Percentiles rank a stretch among this genome's conserved stretches.
Conservation (phyloP, 2,797 vertebrate species). For the Alfaro cultratus region DNA sequence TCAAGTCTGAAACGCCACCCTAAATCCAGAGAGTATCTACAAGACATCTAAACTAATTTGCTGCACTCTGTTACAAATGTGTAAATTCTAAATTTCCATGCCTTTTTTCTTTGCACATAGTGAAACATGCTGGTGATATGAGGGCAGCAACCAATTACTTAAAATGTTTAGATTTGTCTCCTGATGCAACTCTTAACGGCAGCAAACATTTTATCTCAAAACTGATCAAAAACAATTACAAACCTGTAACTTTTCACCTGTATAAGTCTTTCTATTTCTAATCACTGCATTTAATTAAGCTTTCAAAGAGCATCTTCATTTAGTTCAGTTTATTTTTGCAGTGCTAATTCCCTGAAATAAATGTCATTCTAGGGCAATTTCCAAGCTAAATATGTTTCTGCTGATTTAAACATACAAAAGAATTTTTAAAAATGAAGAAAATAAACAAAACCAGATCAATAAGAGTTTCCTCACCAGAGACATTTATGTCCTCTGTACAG, state of each 20-base stretch:
- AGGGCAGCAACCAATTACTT: not conserved
- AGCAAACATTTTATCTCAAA: not conserved
- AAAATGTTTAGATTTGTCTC: not conserved
- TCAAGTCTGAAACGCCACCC: not conserved
- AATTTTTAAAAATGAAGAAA: not conserved
- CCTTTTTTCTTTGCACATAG: not conserved
- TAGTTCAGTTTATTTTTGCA: too few relatives aligned
- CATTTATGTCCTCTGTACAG: slow-evolving; percentile 16
- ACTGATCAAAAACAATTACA: not conserved
- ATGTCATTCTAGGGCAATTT: not conserved
- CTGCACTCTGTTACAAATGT: not conserved
- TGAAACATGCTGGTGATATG: not conserved
- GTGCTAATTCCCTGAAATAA: not conserved
- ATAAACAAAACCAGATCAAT: not conserved
- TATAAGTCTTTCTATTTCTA: too few relatives aligned
- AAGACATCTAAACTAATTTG: not conserved
- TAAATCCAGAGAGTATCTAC: not conserved
- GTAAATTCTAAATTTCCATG: not conserved
- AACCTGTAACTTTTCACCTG: too few relatives aligned
- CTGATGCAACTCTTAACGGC: not conserved
- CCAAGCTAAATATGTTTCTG: not conserved
- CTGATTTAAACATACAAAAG: not conserved
- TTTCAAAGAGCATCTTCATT: not conserved
- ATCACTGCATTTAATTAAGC: not conserved
- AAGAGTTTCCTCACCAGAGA: slow-evolving; percentile 51